Conservation (phyloP, 2,797 vertebrate species). For the Lerista edwardsae region DNA sequence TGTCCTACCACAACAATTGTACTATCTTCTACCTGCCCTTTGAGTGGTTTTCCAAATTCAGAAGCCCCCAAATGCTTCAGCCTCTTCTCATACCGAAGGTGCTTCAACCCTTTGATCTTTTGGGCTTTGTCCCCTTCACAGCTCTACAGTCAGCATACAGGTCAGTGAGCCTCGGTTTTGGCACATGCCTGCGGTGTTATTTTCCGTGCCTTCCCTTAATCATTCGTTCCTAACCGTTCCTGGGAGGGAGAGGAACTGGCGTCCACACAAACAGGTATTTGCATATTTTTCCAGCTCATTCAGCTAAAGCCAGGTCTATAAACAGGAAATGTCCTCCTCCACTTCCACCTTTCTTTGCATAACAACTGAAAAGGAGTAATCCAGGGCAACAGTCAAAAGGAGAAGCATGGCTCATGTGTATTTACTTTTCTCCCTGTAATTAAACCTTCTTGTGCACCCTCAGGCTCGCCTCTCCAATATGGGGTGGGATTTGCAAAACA, state of each 20-base stretch:
- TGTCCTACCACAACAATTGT: too few relatives aligned
- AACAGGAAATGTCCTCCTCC: slow-evolving; percentile 5
- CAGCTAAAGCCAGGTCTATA: not conserved
- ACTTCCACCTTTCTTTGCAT: not conserved
- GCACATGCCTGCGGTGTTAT: not conserved
- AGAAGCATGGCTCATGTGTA: not conserved
- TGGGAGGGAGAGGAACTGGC: not conserved
- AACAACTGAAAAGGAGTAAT: not conserved
- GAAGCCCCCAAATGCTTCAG: not conserved
- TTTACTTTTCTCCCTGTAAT: not conserved
- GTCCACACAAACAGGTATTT: not conserved
- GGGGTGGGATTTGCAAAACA: not conserved
- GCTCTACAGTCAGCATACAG: not conserved
- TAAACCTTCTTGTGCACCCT: not conserved
- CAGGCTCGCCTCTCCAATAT: not conserved
- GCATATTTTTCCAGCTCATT: slow-evolving; percentile 14
- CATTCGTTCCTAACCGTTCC: slow-evolving; percentile 1
- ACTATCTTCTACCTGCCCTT: too few relatives aligned
- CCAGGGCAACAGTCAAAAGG: not conserved
- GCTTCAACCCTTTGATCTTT: not conserved
- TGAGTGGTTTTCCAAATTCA: too few relatives aligned
- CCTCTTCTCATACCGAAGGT: too few relatives aligned
- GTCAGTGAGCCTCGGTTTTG: too few relatives aligned
- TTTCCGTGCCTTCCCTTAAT: not conserved
- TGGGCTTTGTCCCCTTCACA: not conserved